phyloP scores from a whole-genome alignment of 2,888 invertebrate genomes.

The Epicampocera succincta region DNA sequence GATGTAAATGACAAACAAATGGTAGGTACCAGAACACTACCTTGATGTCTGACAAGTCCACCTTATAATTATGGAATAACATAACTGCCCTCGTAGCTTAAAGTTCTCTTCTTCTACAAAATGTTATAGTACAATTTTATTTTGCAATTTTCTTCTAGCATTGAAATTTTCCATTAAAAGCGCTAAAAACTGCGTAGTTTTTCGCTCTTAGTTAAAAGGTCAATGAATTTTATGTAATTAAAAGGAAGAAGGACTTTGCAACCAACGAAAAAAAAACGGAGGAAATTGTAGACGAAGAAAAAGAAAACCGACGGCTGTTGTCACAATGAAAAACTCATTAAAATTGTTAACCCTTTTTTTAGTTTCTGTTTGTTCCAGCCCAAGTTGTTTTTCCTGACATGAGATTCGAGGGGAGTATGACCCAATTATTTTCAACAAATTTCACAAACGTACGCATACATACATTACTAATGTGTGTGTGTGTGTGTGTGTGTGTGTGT shows the following conservation, averaged over 20 bases:
- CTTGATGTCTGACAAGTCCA: too few relatives aligned
- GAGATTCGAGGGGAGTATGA: conserved; percentile 29
- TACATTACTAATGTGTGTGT: not conserved
- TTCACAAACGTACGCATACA: conserved; percentile 3
- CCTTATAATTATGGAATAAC: too few relatives aligned
- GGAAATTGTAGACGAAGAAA: conserved; percentile 11
- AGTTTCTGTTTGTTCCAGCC: conserved; percentile 1
- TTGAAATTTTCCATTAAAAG: not conserved
- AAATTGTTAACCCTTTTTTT: conserved; percentile 52
- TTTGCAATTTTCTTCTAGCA: not conserved
- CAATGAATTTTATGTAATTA: conserved; percentile 59
- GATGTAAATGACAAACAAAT: too few relatives aligned
- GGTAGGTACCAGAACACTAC: too few relatives aligned
- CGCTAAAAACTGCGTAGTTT: conserved; percentile 38
- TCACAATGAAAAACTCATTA: conserved; percentile 61
- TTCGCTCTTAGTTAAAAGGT: conserved; percentile 40
- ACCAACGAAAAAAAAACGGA: not conserved
- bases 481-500: not conserved
- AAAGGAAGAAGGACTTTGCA: conserved; percentile 23
- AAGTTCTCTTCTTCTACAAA: too few relatives aligned
- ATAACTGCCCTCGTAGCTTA: too few relatives aligned
- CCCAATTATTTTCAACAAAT: conserved; percentile 20
- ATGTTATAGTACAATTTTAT: not conserved
- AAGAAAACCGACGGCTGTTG: conserved; percentile 36
- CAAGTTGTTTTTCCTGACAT: conserved; percentile 26